A percentile compares a stretch with the other conserved stretches of the same genome.
phyloP scores from a whole-genome alignment of 2,797 vertebrate species.

The Oreochromis grahami region DNA sequence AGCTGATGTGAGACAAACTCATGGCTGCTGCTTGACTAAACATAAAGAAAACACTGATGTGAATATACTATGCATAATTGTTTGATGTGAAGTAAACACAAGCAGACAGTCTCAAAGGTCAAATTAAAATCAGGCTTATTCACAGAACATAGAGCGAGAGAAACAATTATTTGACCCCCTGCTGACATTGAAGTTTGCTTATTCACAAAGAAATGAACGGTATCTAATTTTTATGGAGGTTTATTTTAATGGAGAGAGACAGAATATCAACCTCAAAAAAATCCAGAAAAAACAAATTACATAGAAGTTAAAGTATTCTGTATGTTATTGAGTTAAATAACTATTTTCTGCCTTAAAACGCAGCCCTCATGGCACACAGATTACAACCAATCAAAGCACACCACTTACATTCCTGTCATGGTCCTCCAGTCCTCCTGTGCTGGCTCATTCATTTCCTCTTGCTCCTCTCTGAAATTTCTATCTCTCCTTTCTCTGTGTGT shows the following conservation, averaged over 20 bases:
- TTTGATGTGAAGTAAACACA: neutral
- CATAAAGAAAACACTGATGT: neutral
- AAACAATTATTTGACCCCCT: neutral
- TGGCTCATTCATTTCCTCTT: neutral
- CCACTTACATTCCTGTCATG: neutral
- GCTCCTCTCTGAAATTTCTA: neutral
- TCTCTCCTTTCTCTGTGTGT: neutral
- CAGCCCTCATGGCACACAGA: neutral
- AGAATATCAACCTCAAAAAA: fast-evolving
- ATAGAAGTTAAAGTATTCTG: neutral
- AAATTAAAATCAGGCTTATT: neutral
- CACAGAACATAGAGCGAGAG: neutral
- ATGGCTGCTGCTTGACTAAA: neutral
- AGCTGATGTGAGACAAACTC: neutral
- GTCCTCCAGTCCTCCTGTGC: neutral
- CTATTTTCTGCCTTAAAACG: neutral
- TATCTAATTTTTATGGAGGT: neutral
- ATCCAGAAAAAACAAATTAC: fast-evolving
- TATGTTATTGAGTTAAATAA: neutral
- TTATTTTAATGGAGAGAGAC: neutral
- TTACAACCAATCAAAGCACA: neutral
- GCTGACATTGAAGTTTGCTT: neutral
- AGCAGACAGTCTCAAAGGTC: neutral
- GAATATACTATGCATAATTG: neutral
- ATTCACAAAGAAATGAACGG: neutral